phyloP scores from a whole-genome alignment of 2,888 invertebrate genomes.

The Rhabditophanes sp. region DNA sequence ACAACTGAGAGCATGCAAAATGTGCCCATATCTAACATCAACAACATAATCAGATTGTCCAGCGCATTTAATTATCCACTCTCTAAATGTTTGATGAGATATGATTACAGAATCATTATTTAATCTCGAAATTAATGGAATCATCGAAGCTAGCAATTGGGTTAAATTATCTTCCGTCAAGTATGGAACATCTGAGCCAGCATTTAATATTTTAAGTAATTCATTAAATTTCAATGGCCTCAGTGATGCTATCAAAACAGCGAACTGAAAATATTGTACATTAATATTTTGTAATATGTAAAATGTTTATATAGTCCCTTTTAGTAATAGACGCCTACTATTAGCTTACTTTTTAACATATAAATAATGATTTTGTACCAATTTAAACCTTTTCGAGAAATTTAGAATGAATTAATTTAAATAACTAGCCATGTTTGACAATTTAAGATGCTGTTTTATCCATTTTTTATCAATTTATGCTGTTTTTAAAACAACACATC shows the following conservation, averaged over 20 bases:
- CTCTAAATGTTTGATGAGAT: slow-evolving; percentile 90
- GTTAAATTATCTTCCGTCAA: slow-evolving; percentile 11
- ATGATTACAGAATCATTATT: slow-evolving; percentile 88
- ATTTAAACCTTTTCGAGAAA: no score
- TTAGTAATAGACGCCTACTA: no score
- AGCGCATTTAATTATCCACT: slow-evolving; percentile 62
- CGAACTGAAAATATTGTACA: no score
- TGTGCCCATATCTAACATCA: slow-evolving; percentile 72
- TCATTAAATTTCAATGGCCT: slow-evolving; percentile 60
- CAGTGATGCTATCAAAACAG: slow-evolving; percentile 74
- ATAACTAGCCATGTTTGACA: no score
- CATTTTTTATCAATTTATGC: no score
- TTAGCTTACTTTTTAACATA: no score
- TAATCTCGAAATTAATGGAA: slow-evolving; percentile 72
- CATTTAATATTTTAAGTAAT: slow-evolving; percentile 80
- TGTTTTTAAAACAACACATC: no score
- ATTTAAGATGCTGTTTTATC: no score
- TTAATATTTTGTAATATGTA: no score
- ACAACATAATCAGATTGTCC: slow-evolving; percentile 82
- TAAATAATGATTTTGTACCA: no score
- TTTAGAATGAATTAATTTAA: no score
- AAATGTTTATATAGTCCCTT: no score
- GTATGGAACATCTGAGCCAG: slow-evolving; percentile 51
- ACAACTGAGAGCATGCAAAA: slow-evolving; percentile 73
- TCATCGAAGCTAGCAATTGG: slow-evolving; percentile 58